phyloP scores from a whole-genome alignment of 2,113 vertebrate genomes.

The Myanophis thanlyinensis region DNA sequence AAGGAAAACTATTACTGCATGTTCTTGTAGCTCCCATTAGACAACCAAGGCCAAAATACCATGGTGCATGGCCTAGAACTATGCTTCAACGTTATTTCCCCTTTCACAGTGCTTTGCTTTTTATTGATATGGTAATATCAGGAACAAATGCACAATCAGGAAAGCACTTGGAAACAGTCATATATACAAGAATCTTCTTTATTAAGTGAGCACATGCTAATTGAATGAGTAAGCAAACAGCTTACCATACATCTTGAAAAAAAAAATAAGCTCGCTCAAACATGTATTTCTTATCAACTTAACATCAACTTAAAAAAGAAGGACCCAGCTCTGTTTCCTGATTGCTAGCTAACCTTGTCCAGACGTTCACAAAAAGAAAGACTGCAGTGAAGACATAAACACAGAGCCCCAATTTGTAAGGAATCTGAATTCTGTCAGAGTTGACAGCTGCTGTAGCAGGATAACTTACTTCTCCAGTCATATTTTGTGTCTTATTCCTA shows the following conservation, averaged over 20 bases:
- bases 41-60: neutral
- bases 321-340: neutral
- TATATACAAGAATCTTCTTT: neutral
- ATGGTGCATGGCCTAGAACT: neutral
- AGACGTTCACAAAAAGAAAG: neutral
- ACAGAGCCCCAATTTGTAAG: constrained; percentile 16
- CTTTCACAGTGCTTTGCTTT: neutral
- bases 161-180: neutral
- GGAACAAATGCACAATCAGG: neutral
- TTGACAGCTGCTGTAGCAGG: constrained; percentile 27
- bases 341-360: constrained; percentile 12
- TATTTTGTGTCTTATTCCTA: constrained; percentile 13
- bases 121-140: neutral
- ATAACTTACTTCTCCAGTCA: neutral
- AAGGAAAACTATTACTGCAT: neutral
- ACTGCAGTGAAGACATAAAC: constrained; percentile 23
- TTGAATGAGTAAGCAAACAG: neutral
- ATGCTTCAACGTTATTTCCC: neutral
- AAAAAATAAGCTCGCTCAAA: neutral
- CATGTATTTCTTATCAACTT: neutral
- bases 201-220: neutral
- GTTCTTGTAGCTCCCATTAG: neutral
- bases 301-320: neutral
- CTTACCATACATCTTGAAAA: neutral
- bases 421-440: constrained; percentile 22